Base-by-base conservation (phyloP, 2,113 vertebrate species). In the Oreochromis spilurus region DNA sequence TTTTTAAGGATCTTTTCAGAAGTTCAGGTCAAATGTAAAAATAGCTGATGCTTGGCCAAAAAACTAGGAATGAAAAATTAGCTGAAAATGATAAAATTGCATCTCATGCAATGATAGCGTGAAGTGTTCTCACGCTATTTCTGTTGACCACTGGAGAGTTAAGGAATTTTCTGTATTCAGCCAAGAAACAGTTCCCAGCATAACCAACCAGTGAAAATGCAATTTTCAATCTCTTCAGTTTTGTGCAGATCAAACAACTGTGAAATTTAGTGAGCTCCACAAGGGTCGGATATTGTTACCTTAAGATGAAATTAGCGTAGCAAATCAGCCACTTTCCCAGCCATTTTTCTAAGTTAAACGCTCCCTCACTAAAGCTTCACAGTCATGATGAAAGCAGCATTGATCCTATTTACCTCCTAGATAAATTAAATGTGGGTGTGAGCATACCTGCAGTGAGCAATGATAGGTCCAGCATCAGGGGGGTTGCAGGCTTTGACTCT, bases 401-500 rank as follows among this genome's bases (percentile, higher is more conserved):
- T 3, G 1, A 26, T 60, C 9, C 82, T 57, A 53, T 79, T 21
- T 50, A 52, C 45, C 12, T 70, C 58, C 38, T 13, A 45, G 19
- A 29, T 13, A 31, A 34, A 81, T 52, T 48, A 53, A 31, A 48
- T 19, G 4, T 40, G 26, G 7, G 9, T 67, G 55, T 81, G 36
- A 67, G 16, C 29, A 3, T 81, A 99, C 99, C 99, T 99, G 99
- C 99, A 99, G 96, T 99, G 99, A 53, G 98, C 98, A 57, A 98
- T 97, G 7, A 99, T 94, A 9, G 99, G 98, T 5, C 99, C 98
- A 0, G 98, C 98, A 0, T 99, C 98, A 0, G 98, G 98, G 0
- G 99, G 98, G 91, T 99, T 99, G 94, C 99, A 99, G 52, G 98
- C 97, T 94, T 99, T 99, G 52, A 99, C 99, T 80, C 99, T 94